These are phyloP conservation scores for Capitulum mitella DNA, from an alignment of 2,888 invertebrate genomes.

Conservation along the genomic window DNA sequence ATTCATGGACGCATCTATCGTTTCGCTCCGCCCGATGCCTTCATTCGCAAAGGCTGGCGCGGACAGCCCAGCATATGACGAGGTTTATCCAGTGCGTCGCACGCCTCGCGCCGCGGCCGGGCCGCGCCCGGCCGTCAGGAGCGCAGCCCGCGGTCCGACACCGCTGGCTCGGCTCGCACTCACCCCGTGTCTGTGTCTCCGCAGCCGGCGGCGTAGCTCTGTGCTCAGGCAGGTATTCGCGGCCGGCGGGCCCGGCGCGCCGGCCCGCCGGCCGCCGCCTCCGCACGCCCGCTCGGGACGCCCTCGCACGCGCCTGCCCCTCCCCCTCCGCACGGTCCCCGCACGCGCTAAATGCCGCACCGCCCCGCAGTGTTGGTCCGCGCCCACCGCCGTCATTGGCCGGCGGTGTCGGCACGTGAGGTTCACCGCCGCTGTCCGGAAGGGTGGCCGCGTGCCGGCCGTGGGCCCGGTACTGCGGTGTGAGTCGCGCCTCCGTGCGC, in stretches of 20 bases:
- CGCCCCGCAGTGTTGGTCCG: background rate
- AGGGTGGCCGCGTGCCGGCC: background rate
- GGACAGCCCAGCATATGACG: too few relatives aligned
- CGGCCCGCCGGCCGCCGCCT: background rate
- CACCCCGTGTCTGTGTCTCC: conserved; percentile 35
- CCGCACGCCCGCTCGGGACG: background rate
- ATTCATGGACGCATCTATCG: too few relatives aligned
- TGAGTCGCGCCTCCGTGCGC: too few relatives aligned
- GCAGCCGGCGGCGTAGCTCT: conserved; percentile 47
- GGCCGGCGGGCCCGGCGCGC: conserved; percentile 19
- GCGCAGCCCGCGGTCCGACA: too few relatives aligned
- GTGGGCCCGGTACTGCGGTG: too few relatives aligned
- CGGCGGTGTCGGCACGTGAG: too few relatives aligned
- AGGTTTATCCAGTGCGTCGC: background rate
- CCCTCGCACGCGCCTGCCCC: background rate
- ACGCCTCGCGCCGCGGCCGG: background rate
- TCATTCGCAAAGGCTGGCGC: background rate
- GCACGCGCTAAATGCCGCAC: background rate
- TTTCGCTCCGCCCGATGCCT: too few relatives aligned
- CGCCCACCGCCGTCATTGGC: too few relatives aligned
- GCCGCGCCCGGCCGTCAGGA: background rate
- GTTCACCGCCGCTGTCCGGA: background rate
- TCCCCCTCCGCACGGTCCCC: background rate
- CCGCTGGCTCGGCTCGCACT: too few relatives aligned
- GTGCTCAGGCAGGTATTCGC: conserved; percentile 46